phyloP scores from a whole-genome alignment of 2,888 invertebrate species.

The Trichopoda pennipes region DNA sequence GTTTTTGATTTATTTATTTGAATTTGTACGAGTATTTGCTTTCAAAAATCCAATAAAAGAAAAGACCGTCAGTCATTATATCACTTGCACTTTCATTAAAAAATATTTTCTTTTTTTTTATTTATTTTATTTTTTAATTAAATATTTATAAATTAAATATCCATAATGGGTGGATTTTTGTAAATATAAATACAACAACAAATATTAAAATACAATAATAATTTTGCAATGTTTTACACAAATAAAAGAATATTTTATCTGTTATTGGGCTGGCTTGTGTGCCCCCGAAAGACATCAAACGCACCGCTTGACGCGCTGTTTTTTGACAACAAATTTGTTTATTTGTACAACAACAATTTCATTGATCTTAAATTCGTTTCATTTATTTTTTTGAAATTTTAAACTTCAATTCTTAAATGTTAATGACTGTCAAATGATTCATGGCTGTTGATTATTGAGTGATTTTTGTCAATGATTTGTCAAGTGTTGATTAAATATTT shows the following conservation, averaged over 20 bases:
- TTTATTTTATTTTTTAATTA: constrained; percentile 1
- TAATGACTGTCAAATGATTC: constrained; percentile 50
- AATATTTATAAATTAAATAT: constrained; percentile 26
- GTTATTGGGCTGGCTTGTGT: not conserved
- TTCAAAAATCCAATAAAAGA: not conserved
- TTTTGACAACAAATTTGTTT: not conserved
- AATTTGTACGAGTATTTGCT: constrained; percentile 19
- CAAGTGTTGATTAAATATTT: constrained; percentile 36
- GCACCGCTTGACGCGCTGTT: not conserved
- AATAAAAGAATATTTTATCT: not conserved
- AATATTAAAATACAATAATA: not conserved
- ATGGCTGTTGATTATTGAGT: constrained; percentile 18
- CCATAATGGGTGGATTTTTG: constrained; percentile 20
- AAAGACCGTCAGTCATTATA: not conserved
- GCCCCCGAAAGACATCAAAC: constrained; percentile 13
- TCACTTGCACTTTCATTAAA: constrained; percentile 55
- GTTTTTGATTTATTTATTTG: constrained; percentile 1
- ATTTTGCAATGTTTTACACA: not conserved
- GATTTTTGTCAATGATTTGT: constrained; percentile 46
- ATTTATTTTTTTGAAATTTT: not conserved
- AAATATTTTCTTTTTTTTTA: not conserved
- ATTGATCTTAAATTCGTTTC: constrained; percentile 23
- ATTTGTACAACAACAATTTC: constrained; percentile 11
- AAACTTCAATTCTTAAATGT: constrained; percentile 4
- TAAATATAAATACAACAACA: constrained; percentile 14